A percentile compares a stretch with the other conserved stretches of the same genome.
phyloP scores from a whole-genome alignment of 92 coral and sea anemone species.

The Muricea muricata region DNA sequence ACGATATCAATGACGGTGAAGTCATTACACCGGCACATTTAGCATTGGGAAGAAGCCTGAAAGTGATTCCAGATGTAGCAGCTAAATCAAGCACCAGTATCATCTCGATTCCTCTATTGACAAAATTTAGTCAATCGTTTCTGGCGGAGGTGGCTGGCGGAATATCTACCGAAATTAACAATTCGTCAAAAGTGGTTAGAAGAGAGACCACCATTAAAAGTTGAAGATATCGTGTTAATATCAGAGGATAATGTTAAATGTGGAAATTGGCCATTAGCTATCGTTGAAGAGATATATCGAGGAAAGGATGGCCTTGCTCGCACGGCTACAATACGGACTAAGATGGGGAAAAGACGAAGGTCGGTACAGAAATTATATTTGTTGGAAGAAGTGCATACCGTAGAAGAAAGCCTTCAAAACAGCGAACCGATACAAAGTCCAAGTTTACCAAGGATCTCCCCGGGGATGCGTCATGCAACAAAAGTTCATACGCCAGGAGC shows the following conservation, averaged over 20 bases:
- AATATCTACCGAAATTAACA: constrained; percentile 37
- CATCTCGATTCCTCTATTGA: constrained; percentile 32
- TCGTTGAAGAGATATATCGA: not conserved
- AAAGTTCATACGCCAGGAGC: not conserved
- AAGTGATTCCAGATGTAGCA: constrained; percentile 30
- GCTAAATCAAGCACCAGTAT: not conserved
- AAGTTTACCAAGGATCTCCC: not conserved
- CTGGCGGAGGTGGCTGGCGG: no score
- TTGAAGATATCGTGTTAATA: constrained; percentile 25
- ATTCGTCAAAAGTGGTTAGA: constrained; percentile 45
- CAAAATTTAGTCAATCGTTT: constrained; percentile 39
- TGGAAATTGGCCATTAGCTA: constrained; percentile 34
- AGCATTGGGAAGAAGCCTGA: constrained; percentile 51
- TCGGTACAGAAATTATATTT: constrained; percentile 42
- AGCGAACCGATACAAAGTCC: no score
- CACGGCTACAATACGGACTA: constrained; percentile 18
- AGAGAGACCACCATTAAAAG: constrained; percentile 12
- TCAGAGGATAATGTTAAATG: constrained; percentile 25
- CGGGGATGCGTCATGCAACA: not conserved
- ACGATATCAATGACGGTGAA: constrained; percentile 36
- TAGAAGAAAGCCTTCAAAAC: no score
- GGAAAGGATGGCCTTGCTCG: constrained; percentile 19
- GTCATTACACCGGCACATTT: constrained; percentile 54
- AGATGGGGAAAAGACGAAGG: constrained; percentile 4
- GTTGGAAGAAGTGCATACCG: constrained; percentile 21